Evolutionary conservation across 2,113 vertebrate species (phyloP).

Genomic region (Chaenogobius annularis): DNA sequence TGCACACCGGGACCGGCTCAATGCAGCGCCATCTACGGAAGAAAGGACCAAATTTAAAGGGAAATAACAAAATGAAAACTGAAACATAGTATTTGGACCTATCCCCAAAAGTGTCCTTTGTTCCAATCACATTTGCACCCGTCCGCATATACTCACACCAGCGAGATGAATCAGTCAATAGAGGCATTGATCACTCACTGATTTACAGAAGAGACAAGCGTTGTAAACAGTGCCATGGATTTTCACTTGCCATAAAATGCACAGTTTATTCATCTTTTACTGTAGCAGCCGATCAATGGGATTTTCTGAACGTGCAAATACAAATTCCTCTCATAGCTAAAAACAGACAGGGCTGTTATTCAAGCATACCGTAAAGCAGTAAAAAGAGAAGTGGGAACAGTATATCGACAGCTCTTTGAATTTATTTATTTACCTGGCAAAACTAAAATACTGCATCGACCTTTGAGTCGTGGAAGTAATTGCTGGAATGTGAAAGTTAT

Average conservation of each 20-base stretch:
- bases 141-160: conserved; percentile 29
- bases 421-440: conserved; percentile 33
- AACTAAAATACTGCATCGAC: neutral
- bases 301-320: conserved; percentile 25
- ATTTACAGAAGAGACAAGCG: conserved; percentile 67
- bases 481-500: neutral
- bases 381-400: conserved; percentile 17
- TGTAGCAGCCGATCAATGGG: conserved; percentile 55
- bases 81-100: neutral
- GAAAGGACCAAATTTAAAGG: neutral
- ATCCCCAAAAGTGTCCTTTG: neutral
- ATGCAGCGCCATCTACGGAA: neutral
- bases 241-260: conserved; percentile 67
- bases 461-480: neutral
- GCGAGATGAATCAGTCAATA: conserved; percentile 64
- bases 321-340: conserved; percentile 35
- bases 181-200: conserved; percentile 62
- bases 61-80: neutral
- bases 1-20: neutral
- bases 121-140: conserved; percentile 1
- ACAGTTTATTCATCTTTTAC: conserved; percentile 64
- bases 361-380: conserved; percentile 52
- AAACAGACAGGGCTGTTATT: conserved; percentile 56
- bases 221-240: conserved; percentile 75
- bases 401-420: neutral